These are phyloP conservation scores for Andrena cerasifolii DNA, from an alignment of 1,140 invertebrate species.

Conservation along the genomic window DNA sequence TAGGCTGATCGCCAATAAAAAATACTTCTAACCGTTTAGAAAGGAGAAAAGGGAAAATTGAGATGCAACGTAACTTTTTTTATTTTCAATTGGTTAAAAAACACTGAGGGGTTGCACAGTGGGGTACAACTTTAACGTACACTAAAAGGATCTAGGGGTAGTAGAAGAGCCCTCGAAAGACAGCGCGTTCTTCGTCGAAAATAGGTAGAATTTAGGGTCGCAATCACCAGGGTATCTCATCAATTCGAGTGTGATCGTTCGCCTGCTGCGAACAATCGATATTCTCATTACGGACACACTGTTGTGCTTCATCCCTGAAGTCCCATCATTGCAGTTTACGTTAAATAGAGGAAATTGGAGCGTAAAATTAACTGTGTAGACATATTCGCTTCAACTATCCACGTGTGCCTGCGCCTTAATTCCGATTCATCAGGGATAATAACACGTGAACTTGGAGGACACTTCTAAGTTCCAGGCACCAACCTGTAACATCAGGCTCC, in stretches of 20 bases:
- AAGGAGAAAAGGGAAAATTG: too few relatives aligned
- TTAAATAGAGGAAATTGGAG: not conserved
- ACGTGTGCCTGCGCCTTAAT: not conserved
- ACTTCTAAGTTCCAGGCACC: too few relatives aligned
- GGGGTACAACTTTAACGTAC: not conserved
- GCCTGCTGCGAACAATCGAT: slow-evolving; percentile 22
- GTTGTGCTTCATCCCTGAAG: not conserved
- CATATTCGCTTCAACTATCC: not conserved
- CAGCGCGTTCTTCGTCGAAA: not conserved
- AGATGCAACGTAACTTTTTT: too few relatives aligned
- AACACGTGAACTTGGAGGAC: too few relatives aligned
- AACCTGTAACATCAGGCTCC: too few relatives aligned
- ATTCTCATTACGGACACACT: not conserved
- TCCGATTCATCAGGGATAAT: not conserved
- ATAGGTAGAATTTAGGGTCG: slow-evolving; percentile 10
- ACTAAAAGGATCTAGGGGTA: too few relatives aligned
- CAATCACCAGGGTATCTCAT: slow-evolving; percentile 14
- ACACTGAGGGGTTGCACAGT: too few relatives aligned
- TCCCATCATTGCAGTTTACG: not conserved
- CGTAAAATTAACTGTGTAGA: not conserved
- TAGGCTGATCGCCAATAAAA: too few relatives aligned
- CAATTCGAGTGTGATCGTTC: slow-evolving; percentile 3
- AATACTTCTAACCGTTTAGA: too few relatives aligned
- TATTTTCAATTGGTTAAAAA: too few relatives aligned
- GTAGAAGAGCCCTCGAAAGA: not conserved